Evolutionary conservation across 2,113 vertebrate genomes (phyloP).

Genomic region (Menura novaehollandiae): DNA sequence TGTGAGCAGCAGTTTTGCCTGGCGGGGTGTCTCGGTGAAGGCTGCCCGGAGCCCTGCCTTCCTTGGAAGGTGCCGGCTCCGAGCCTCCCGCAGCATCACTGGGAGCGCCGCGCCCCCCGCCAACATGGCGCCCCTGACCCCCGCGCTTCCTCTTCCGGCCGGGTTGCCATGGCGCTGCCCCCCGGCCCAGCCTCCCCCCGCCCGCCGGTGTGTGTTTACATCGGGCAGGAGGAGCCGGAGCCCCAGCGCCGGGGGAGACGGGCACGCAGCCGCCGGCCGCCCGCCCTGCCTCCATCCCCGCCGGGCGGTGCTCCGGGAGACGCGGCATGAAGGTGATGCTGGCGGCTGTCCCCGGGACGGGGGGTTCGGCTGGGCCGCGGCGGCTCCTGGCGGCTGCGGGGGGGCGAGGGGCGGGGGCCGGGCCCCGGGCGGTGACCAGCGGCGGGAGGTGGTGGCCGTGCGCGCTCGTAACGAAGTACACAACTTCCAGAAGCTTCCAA

Average conservation of each 20-base stretch:
- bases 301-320: slow-evolving; percentile 6
- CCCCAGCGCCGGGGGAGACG: neutral
- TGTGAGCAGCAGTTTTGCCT: accelerated
- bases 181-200: neutral
- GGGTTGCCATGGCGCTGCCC: slow-evolving; percentile 46
- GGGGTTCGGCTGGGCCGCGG: neutral
- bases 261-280: neutral
- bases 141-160: slow-evolving; percentile 50
- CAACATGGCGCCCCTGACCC: slow-evolving; percentile 22
- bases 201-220: slow-evolving; percentile 34
- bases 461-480: neutral
- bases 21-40: accelerated
- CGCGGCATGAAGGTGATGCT: slow-evolving; percentile 56
- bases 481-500: slow-evolving; percentile 43
- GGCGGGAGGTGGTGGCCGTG: neutral
- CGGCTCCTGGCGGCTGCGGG: neutral
- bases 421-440: neutral
- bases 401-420: neutral
- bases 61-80: accelerated
- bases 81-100: accelerated
- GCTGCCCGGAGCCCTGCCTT: neutral
- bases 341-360: neutral
- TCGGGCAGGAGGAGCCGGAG: slow-evolving; percentile 18
- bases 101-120: neutral
- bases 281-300: neutral